phyloP scores from a whole-genome alignment of 2,888 invertebrate genomes.

The Halictus quadricinctus region DNA sequence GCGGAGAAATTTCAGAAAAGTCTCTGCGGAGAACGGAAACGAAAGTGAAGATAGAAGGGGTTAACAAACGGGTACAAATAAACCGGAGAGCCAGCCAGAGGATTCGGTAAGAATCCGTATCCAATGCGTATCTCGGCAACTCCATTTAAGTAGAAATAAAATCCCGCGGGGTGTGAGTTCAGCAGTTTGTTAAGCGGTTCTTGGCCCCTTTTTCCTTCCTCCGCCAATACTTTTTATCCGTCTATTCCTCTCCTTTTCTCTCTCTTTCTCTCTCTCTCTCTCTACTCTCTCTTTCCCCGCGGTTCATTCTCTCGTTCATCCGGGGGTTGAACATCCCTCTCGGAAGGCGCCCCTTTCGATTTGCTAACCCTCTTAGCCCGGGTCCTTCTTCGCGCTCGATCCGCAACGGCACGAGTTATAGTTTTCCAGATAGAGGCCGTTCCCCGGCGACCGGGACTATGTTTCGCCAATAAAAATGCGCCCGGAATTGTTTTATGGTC shows the following conservation, averaged over 20 bases:
- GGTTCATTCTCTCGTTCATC: slow-evolving; percentile 14
- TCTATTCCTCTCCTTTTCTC: not conserved
- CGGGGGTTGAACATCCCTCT: slow-evolving; percentile 32
- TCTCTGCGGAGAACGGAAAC: not conserved
- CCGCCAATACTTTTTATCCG: slow-evolving; percentile 49
- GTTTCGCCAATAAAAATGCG: slow-evolving; percentile 62
- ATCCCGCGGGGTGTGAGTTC: slow-evolving; percentile 79
- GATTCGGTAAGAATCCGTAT: slow-evolving; percentile 57
- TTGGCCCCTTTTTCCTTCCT: slow-evolving; percentile 46
- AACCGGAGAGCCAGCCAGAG: slow-evolving; percentile 52
- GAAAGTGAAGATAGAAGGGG: slow-evolving; percentile 18
- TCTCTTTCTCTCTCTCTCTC: not conserved
- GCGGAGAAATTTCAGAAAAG: slow-evolving; percentile 5
- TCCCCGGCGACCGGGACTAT: slow-evolving; percentile 21
- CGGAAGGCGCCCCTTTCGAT: slow-evolving; percentile 53
- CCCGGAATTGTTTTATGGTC: slow-evolving; percentile 55
- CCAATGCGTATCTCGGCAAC: slow-evolving; percentile 75
- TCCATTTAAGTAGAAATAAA: slow-evolving; percentile 80
- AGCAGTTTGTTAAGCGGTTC: slow-evolving; percentile 80
- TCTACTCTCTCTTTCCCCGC: not conserved
- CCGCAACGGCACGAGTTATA: slow-evolving; percentile 55
- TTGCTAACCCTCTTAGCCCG: slow-evolving; percentile 44
- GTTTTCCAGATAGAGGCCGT: slow-evolving; percentile 40
- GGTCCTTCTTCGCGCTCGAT: slow-evolving; percentile 31
- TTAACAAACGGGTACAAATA: slow-evolving; percentile 68